A percentile compares a stretch with the other conserved stretches of the same genome.
phyloP scores from a whole-genome alignment of 2,888 invertebrate species.

The Nipponacmea schrenckii region DNA sequence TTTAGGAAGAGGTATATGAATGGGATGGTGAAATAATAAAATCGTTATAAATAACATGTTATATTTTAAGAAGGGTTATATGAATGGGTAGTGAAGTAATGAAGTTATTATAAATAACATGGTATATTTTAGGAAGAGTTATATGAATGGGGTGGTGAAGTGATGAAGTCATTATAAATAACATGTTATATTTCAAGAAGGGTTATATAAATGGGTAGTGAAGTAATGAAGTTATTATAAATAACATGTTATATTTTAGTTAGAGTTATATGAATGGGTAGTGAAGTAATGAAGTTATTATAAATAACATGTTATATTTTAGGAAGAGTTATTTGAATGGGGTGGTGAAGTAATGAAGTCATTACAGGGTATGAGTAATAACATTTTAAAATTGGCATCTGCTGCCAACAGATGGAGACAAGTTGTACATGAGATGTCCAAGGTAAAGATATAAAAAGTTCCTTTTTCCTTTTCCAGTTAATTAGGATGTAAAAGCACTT shows the following conservation, averaged over 20 bases:
- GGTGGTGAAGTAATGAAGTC: conserved; percentile 76
- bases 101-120: neutral
- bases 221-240: neutral
- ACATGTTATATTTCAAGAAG: neutral
- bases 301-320: conserved; percentile 25
- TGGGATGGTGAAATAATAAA: too few relatives aligned
- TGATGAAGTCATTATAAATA: too few relatives aligned
- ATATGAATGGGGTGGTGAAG: neutral
- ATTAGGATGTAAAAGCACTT: too few relatives aligned
- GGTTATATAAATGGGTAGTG: neutral
- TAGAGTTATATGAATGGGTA: neutral
- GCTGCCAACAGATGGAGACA: conserved; percentile 75
- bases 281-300: neutral
- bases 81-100: neutral
- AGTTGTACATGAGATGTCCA: conserved; percentile 67
- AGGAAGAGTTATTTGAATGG: conserved; percentile 88
- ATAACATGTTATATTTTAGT: conserved; percentile 58
- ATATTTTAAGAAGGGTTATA: neutral
- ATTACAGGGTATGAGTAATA: conserved; percentile 41
- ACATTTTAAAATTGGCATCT: conserved; percentile 54
- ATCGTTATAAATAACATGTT: too few relatives aligned
- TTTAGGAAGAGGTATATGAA: too few relatives aligned
- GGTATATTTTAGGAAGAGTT: conserved; percentile 60
- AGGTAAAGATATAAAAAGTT: conserved; percentile 35
- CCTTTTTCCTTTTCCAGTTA: too few relatives aligned